Evolutionary conservation across 2,797 vertebrate species (phyloP), one percentile per base, ranked within the genome.

Genomic region (Toxotes lorentzi): DNA sequence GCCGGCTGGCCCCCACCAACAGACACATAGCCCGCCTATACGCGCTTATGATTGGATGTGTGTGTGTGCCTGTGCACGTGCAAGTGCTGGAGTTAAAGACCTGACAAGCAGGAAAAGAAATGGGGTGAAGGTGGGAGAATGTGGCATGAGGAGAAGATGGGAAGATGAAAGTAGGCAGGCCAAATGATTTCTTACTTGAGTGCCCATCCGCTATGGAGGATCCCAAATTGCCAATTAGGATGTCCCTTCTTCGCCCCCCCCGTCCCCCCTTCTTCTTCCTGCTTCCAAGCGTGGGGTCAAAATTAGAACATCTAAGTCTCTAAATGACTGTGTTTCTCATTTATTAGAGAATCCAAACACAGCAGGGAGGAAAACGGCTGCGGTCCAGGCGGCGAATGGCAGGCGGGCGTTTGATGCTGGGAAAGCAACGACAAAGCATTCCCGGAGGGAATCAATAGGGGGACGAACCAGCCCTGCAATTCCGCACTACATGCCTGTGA

Each of bases 201-300:
- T 82, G 84, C 83, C 75, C 77, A 81, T 85, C 90, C 56, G 66
- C 82, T 88, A 70, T 84, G 73, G 70, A 89, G 76, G 87, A 90
- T 93, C 85, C 83, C 86, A 93, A 93, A 95, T 91, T 93, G 86
- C 69, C 92, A 94, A 93, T 95, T 94, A 94, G 89, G 87, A 90
- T 84, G 70, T 82, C 76, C 82, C 47, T 17, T 54, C 71, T 58
- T 58, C 19, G 63, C 53, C 30, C 12, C 51, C 61, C 45, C n/a
- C n/a, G n/a, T 19, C 57, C 67, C 45, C 34, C 34, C 34, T 35
- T 2, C 38, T 40, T 67, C 71, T 75, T 85, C 58, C 56, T 70
- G 65, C 82, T 73, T 87, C 81, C 65, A 63, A 81, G 68, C 63
- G 5, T 69, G 45, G 51, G 84, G 80, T 91, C 82, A 90, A 81